These are phyloP conservation scores for Drosophila multiciliata DNA, from an alignment of 2,888 invertebrate species.

Conservation along the genomic window DNA sequence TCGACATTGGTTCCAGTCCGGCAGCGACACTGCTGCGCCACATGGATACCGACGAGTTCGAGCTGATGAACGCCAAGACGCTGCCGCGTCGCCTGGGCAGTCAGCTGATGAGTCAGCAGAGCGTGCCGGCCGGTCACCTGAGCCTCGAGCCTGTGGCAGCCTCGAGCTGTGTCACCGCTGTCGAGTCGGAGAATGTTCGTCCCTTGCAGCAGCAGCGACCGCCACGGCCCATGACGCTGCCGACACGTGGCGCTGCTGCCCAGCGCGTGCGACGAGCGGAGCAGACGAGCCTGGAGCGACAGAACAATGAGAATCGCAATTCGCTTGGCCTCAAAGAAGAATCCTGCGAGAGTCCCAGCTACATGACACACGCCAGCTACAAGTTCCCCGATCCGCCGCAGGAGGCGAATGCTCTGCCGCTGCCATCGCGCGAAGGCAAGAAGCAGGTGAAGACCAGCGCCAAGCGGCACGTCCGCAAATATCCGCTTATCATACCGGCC, in stretches of 20 bases:
- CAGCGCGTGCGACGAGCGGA: conserved; percentile 78
- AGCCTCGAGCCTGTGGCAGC: conserved; percentile 14
- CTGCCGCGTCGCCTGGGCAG: conserved; percentile 78
- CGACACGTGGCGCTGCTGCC: conserved; percentile 82
- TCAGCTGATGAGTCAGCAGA: conserved; percentile 47
- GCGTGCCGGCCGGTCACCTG: neutral
- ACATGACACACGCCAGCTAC: conserved; percentile 82
- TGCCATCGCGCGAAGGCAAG: conserved; percentile 90
- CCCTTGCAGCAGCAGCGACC: conserved; percentile 68
- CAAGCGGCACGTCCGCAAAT: conserved; percentile 91
- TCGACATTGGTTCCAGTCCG: conserved; percentile 72
- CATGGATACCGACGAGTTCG: conserved; percentile 82
- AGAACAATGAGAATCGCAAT: conserved; percentile 58
- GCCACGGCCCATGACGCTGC: conserved; percentile 84
- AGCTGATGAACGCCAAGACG: conserved; percentile 80
- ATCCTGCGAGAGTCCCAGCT: conserved; percentile 85
- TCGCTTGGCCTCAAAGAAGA: conserved; percentile 50
- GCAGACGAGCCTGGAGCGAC: conserved; percentile 31
- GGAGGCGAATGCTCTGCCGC: conserved; percentile 88
- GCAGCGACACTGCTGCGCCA: conserved; percentile 78
- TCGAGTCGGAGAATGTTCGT: conserved; percentile 29
- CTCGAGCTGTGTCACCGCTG: neutral
- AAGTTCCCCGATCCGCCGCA: conserved; percentile 78
- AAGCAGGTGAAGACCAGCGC: conserved; percentile 86
- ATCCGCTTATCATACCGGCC: conserved; percentile 91